Evolutionary conservation across 2,113 vertebrate genomes (phyloP), one percentile per base, ranked within the genome.

Genomic region (Capreolus pygargus): DNA sequence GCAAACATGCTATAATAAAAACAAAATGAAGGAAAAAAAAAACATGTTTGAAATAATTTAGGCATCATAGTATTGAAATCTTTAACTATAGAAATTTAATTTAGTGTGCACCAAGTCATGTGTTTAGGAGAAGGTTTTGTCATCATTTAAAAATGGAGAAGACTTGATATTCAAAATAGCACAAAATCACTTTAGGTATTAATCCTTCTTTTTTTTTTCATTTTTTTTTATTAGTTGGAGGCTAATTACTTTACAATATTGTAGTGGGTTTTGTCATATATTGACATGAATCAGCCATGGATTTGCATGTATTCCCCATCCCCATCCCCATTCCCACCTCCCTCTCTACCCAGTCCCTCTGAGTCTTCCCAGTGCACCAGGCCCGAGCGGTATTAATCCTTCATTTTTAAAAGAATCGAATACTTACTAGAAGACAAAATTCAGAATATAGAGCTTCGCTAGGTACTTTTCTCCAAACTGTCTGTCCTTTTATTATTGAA

Each of bases 1-100:
- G 99, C 99, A 99, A 98, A 99, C 98, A 98, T 99, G 98, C 98
- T 99, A 98, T 98, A 99, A 99, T 99, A 99, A 99, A 99, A 98
- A 99, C 96, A 98, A 99, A 99, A 99, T 99, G 98, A 99, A 99
- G 98, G 98, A n/a, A n/a, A n/a, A n/a, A n/a, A n/a, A n/a, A n/a
- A n/a, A n/a, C n/a, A n/a, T 33, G 45, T 50, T 81, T 81, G 27
- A 33, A 81, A 81, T 19, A 81, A 33, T 50, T 81, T 19, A 50
- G 5, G 45, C 78, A 81, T 81, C 5, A 47, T 19, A 33, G 2
- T 33, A 81, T 33, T 50, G 47, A 81, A 50, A 81, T 2, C 33
- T 81, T 11, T 33, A 50, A 33, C 30, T 50, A 50, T 33, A 47
- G 43, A 79, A 45, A 6, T 50, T 30, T 45, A 79, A 79, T 47